These are phyloP conservation scores for Nephrotoma appendiculata DNA, from an alignment of 2,888 invertebrate species.

Conservation along the genomic window DNA sequence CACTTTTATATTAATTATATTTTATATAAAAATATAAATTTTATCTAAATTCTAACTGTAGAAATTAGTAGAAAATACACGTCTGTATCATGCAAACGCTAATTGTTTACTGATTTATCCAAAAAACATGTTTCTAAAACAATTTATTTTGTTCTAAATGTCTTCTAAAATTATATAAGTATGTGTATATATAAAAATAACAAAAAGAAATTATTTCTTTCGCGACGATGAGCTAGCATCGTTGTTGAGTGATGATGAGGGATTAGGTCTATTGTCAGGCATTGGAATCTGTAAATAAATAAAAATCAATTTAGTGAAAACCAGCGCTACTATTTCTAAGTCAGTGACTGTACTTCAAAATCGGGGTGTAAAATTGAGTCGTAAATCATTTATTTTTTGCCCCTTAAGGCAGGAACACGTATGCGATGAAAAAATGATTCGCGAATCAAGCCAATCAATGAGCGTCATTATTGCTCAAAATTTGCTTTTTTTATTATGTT, in stretches of 20 bases:
- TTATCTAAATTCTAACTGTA: too few relatives aligned
- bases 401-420: too few relatives aligned
- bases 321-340: too few relatives aligned
- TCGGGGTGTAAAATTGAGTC: not conserved
- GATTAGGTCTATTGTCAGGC: not conserved
- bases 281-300: slow-evolving; percentile 7
- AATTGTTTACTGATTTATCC: not conserved
- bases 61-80: too few relatives aligned
- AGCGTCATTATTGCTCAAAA: too few relatives aligned
- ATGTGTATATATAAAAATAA: not conserved
- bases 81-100: too few relatives aligned
- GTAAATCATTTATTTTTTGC: not conserved
- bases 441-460: too few relatives aligned
- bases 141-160: not conserved
- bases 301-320: not conserved
- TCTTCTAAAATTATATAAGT: not conserved
- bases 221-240: slow-evolving; percentile 5
- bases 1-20: too few relatives aligned
- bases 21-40: too few relatives aligned
- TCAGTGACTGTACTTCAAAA: too few relatives aligned
- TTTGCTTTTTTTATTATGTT: too few relatives aligned
- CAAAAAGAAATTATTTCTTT: slow-evolving; percentile 7
- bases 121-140: not conserved
- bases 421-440: too few relatives aligned
- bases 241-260: slow-evolving; percentile 5